Conservation (phyloP, 2,113 vertebrate species). For the Seriola dumerili region DNA sequence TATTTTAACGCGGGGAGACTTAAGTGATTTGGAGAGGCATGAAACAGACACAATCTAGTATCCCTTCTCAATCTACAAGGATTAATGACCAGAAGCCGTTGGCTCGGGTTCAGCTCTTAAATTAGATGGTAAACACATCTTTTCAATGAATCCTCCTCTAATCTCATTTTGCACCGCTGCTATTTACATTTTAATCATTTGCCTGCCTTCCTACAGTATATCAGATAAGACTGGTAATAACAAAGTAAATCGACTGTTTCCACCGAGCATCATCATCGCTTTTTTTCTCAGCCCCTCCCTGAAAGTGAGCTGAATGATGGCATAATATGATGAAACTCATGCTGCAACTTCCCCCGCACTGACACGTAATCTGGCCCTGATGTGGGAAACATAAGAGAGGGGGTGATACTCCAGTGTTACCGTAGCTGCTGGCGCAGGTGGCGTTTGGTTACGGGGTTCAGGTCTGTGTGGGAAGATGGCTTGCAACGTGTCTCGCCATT, state of each 20-base stretch:
- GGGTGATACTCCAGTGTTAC: conserved; percentile 25
- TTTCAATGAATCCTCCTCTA: conserved; percentile 35
- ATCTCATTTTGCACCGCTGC: conserved; percentile 44
- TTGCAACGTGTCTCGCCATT: conserved; percentile 54
- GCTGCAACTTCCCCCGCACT: conserved; percentile 22
- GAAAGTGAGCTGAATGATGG: conserved; percentile 23
- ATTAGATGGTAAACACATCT: conserved; percentile 54
- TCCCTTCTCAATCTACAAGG: conserved; percentile 40
- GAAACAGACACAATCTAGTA: conserved; percentile 19
- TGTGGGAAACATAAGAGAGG: conserved; percentile 44
- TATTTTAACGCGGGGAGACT: conserved; percentile 14
- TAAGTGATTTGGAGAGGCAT: conserved; percentile 38
- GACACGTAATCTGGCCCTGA: conserved; percentile 38
- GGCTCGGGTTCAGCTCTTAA: conserved; percentile 57
- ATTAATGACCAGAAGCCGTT: conserved; percentile 62
- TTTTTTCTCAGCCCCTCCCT: conserved; percentile 19
- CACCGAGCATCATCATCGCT: conserved; percentile 19
- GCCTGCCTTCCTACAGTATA: conserved; percentile 6
- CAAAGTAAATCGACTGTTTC: conserved; percentile 40
- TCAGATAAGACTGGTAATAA: conserved; percentile 45
- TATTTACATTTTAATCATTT: conserved; percentile 45
- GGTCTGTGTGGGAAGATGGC: conserved; percentile 36
- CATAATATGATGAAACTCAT: conserved; percentile 11
- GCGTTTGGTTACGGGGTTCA: conserved; percentile 52
- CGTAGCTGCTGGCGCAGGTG: conserved; percentile 11